phyloP scores from a whole-genome alignment of 2,113 vertebrate genomes.

The Ibidorhyncha struthersii region DNA sequence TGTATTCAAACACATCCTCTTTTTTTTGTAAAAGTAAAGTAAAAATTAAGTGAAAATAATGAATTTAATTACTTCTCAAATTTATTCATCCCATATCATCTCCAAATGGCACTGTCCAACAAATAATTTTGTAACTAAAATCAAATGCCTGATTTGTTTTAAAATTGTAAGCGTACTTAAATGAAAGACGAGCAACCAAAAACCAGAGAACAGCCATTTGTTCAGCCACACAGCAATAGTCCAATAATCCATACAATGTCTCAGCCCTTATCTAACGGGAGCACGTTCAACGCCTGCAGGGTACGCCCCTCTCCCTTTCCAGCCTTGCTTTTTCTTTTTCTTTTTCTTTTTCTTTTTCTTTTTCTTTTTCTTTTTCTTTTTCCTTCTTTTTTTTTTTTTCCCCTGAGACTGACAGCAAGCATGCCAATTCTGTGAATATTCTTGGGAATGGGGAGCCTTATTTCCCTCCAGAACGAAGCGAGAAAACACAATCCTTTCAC shows the following conservation, averaged over 20 bases:
- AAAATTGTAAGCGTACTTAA: not conserved
- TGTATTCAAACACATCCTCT: not conserved
- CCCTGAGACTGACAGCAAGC: not conserved
- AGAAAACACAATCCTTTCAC: not conserved
- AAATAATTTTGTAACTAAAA: not conserved
- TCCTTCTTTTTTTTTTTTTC: not conserved
- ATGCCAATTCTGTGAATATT: not conserved
- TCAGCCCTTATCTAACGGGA: not conserved
- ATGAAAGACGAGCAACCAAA: not conserved
- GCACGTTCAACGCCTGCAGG: not conserved
- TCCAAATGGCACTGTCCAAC: not conserved
- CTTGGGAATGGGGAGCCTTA: not conserved
- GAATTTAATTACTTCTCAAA: not conserved
- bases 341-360: not conserved
- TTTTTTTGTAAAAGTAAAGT: not conserved
- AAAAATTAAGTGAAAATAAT: not conserved
- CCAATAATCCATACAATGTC: not conserved
- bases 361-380: not conserved
- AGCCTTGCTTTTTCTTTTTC: not conserved
- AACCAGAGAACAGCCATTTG: not conserved
- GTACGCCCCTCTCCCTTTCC: not conserved
- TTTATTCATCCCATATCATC: not conserved
- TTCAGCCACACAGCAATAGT: not conserved
- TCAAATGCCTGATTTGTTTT: not conserved
- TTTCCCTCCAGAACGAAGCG: not conserved